A percentile compares a stretch with the other conserved stretches of the same genome.
Evolutionary conservation across 2,113 vertebrate species (phyloP).

Genomic region (Sprattus sprattus): DNA sequence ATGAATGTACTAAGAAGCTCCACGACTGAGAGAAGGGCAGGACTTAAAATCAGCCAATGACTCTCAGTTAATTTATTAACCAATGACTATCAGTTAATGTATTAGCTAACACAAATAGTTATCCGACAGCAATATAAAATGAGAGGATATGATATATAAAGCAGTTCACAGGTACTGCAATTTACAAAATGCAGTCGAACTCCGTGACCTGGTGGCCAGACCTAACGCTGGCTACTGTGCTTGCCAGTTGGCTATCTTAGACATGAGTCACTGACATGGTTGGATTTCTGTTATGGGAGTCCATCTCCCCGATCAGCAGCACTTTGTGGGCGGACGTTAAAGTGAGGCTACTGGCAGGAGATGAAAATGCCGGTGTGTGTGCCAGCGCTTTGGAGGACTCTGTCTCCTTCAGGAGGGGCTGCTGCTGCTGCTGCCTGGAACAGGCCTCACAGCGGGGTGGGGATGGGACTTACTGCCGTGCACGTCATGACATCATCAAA

Average conservation of each 20-base stretch:
- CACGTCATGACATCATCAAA: conserved; percentile 38
- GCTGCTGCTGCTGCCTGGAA: conserved; percentile 35
- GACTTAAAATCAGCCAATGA: too few species aligned
- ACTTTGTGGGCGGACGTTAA: not conserved
- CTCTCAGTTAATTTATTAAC: too few species aligned
- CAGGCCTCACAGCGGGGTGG: conserved; percentile 10
- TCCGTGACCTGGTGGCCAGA: not conserved
- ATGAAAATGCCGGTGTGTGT: conserved; percentile 32
- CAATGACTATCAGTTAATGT: not conserved
- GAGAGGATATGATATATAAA: not conserved
- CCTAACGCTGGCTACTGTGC: not conserved
- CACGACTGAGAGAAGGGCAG: not conserved
- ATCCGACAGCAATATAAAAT: not conserved
- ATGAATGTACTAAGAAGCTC: not conserved
- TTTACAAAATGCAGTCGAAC: not conserved
- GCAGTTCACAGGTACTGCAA: not conserved
- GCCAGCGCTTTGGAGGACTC: conserved; percentile 50
- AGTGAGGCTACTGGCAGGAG: conserved; percentile 1
- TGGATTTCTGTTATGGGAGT: not conserved
- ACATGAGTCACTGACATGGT: not conserved
- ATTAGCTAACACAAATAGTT: not conserved
- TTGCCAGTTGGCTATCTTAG: not conserved
- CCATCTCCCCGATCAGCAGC: conserved; percentile 5
- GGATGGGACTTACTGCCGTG: not conserved
- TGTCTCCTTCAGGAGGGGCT: conserved; percentile 59